Percentiles rank a stretch among this genome's conserved stretches.
Evolutionary conservation across 2,888 invertebrate species (phyloP).

Genomic region (Mechanitis mazaeus): DNA sequence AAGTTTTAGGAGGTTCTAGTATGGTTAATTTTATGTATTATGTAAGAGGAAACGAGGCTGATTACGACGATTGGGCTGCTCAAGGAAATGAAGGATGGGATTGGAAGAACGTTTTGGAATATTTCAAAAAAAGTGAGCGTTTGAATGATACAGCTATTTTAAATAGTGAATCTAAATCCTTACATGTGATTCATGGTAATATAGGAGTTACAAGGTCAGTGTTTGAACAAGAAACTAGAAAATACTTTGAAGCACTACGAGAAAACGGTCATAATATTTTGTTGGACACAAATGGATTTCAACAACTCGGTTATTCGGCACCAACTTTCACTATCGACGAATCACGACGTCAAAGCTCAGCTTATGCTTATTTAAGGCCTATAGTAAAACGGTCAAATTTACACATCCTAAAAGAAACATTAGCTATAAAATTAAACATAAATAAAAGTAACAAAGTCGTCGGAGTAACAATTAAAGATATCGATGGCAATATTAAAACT

Average conservation of each 20-base stretch:
- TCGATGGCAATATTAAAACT: constrained; percentile 23
- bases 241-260: constrained; percentile 42
- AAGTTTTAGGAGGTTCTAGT: constrained; percentile 81
- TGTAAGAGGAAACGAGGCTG: constrained; percentile 78
- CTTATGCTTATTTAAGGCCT: constrained; percentile 41
- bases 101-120: constrained; percentile 42
- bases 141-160: constrained; percentile 31
- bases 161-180: constrained; percentile 44
- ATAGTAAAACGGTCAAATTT: constrained; percentile 44
- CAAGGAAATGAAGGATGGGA: constrained; percentile 73
- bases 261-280: constrained; percentile 43
- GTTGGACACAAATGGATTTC: constrained; percentile 40
- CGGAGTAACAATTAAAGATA: constrained; percentile 41
- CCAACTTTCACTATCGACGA: constrained; percentile 38
- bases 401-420: constrained; percentile 42
- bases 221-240: constrained; percentile 50
- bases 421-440: constrained; percentile 43
- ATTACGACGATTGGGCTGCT: constrained; percentile 81
- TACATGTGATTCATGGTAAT: constrained; percentile 38
- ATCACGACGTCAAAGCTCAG: constrained; percentile 42
- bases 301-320: constrained; percentile 44
- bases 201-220: constrained; percentile 44
- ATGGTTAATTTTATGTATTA: constrained; percentile 81
- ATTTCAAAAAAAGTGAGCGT: constrained; percentile 48
- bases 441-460: constrained; percentile 35